Evolutionary conservation across 2,888 invertebrate genomes (phyloP), one percentile per base, ranked within the genome.

Genomic region (Erebia ligea): DNA sequence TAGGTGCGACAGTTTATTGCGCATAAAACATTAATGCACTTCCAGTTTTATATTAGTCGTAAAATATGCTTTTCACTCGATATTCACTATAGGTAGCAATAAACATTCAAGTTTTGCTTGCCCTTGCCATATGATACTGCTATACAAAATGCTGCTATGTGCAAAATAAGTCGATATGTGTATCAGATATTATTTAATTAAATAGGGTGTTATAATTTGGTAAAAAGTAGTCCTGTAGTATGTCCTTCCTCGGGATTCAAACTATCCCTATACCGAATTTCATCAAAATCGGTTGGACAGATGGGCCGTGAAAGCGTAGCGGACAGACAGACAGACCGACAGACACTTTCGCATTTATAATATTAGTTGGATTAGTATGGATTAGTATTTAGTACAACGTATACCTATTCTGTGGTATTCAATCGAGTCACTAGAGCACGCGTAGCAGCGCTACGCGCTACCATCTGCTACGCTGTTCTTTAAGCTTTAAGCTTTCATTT

Each of bases 1-100:
- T 61, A 42, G 42, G 42, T 19, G 42, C 17, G 61, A 61, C 61
- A 45, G 19, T 61, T 59, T 61, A 61, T 61, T 61, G 61, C 42
- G 17, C 45, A 61, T 61, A 61, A 61, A 61, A 61, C 19, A 61
- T 61, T 61, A 42, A 61, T 61, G 61, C 61, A 61, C 61, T 42
- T 61, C 10, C 42, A 11, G 58, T 50, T 58, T 48, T 25, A 48
- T 48, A 57, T 45, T 3, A 19, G 57, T 67, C 67, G 58, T 58
- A 48, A 67, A 67, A 58, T 67, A 48, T 58, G 66, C 48, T 21
- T 48, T 40, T 45, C 21, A 21, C 21, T 62, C 62, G 56, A 21
- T 19, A 58, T 57, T 25, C 48, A 25, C 42, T 48, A 67, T 15
- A 58, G 34, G 25, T 67, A n/a, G 25, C 34, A 58, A 15, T 67